phyloP scores from a whole-genome alignment of 1,140 invertebrate genomes.

The Drosophila busckii region DNA sequence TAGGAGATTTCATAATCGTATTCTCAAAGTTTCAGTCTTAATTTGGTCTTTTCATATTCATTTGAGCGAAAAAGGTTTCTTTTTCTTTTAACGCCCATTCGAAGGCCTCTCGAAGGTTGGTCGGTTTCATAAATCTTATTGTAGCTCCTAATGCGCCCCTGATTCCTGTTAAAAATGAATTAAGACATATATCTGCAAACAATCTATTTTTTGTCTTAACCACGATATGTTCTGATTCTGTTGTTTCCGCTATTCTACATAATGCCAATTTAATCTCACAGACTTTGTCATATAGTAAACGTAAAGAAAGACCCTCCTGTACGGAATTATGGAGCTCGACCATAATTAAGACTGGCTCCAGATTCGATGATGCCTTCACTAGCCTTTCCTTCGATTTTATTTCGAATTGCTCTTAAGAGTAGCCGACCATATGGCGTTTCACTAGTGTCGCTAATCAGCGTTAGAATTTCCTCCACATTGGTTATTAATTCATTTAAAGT shows the following conservation, averaged over 20 bases:
- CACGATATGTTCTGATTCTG: background rate
- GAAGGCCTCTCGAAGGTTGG: background rate
- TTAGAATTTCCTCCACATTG: conserved; percentile 4
- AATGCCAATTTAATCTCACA: conserved; percentile 1
- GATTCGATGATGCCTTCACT: background rate
- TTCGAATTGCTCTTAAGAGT: background rate
- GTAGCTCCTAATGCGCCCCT: too few species aligned
- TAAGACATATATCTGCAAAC: background rate
- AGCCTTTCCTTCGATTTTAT: too few species aligned
- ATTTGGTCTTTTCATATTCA: too few species aligned
- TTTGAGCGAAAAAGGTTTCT: too few species aligned
- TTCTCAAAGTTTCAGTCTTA: too few species aligned
- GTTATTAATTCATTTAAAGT: conserved; percentile 5
- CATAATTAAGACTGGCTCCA: background rate
- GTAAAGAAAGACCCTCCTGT: too few species aligned
- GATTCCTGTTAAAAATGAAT: conserved; percentile 2
- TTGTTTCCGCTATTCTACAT: conserved; percentile 1
- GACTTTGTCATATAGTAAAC: too few species aligned
- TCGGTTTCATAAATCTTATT: background rate
- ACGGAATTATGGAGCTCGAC: too few species aligned
- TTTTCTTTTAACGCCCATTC: too few species aligned
- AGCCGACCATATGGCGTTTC: background rate
- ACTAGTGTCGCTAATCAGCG: too few species aligned
- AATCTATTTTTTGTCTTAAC: conserved; percentile 4
- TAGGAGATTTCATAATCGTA: too few species aligned